Conservation (phyloP, 2,797 vertebrate genomes). For the Momotus momota region DNA sequence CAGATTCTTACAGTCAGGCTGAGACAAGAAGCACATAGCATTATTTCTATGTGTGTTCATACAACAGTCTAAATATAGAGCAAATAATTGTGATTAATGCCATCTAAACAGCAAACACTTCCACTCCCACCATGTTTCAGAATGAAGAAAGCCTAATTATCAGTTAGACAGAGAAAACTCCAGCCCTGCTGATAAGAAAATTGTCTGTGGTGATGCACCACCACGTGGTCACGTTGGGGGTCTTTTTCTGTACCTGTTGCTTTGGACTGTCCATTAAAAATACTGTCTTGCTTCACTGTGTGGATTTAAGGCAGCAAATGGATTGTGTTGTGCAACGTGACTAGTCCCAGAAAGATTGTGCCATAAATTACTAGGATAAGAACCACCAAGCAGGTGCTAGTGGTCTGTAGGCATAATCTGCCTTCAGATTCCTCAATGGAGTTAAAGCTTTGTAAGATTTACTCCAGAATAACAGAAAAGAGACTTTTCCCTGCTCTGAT, state of each 20-base stretch:
- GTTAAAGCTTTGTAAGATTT: background rate
- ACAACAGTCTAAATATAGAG: background rate
- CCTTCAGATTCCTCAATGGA: background rate
- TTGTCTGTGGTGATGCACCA: background rate
- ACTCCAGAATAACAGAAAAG: background rate
- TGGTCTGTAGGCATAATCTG: background rate
- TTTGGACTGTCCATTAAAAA: background rate
- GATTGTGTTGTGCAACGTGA: background rate
- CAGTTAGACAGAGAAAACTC: background rate
- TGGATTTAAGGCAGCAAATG: background rate
- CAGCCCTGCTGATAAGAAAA: background rate
- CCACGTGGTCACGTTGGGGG: background rate
- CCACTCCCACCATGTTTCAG: background rate
- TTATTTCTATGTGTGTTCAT: background rate
- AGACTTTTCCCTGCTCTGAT: background rate
- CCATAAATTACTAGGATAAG: rapidly evolving
- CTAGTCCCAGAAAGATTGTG: background rate
- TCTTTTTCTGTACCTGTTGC: background rate
- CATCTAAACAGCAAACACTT: background rate
- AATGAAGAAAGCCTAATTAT: background rate
- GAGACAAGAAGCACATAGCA: background rate
- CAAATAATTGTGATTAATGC: background rate
- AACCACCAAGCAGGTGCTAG: background rate
- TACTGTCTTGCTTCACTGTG: background rate
- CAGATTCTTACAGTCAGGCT: background rate